Percentiles rank a stretch among this genome's conserved stretches.
These are phyloP conservation scores for Nansenia antarctica DNA, from an alignment of 2,113 vertebrate species.

Conservation along the genomic window DNA sequence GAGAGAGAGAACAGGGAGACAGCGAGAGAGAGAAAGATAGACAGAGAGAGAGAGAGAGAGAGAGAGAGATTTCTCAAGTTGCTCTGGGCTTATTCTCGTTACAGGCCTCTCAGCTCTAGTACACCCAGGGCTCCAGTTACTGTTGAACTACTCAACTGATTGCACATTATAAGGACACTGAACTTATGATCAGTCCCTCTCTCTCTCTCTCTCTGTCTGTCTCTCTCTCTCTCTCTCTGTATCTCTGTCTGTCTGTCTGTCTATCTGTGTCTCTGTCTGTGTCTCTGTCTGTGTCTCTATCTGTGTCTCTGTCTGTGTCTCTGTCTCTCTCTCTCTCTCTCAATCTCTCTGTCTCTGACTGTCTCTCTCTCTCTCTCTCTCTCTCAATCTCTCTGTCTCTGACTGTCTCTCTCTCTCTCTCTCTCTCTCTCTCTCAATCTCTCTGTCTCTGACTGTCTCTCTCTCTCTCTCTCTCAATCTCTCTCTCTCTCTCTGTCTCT, in stretches of 20 bases:
- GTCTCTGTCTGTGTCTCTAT: neutral
- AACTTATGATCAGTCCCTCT: constrained; percentile 17
- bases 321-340: constrained; percentile 14
- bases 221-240: neutral
- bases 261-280: neutral
- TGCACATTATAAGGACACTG: constrained; percentile 31
- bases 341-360: neutral
- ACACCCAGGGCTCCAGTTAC: constrained; percentile 46
- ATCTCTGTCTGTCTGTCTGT: too few relatives aligned
- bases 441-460: too few relatives aligned
- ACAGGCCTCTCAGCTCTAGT: constrained; percentile 17
- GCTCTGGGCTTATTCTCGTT: constrained; percentile 35
- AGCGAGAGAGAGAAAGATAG: neutral
- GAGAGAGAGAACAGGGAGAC: neutral
- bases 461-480: too few relatives aligned
- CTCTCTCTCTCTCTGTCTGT: neutral
- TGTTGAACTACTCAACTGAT: constrained; percentile 38
- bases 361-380: too few relatives aligned
- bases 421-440: constrained; percentile 17
- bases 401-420: neutral
- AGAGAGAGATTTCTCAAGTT: neutral
- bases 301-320: too few relatives aligned
- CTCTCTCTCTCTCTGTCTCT: too few relatives aligned
- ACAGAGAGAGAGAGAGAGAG: neutral
- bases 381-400: neutral